Evolutionary conservation across 2,888 invertebrate species (phyloP), one percentile per base, ranked within the genome.

Genomic region (Blera fallax): DNA sequence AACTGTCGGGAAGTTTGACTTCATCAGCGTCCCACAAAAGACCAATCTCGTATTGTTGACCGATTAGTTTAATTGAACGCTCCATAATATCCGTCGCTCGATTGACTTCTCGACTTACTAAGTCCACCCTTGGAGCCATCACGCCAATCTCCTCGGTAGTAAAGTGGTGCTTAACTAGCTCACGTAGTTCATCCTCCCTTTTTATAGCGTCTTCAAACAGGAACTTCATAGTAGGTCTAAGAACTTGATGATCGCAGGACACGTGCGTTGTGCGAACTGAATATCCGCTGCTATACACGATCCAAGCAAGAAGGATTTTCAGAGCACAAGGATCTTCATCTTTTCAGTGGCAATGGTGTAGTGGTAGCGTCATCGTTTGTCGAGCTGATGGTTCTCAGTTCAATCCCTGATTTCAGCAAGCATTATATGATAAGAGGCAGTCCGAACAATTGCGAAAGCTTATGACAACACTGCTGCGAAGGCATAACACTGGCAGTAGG

Each of bases 1-100:
- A 77, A n/a, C 77, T 77, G 34, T 78, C 56, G 8, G 87, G 87
- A 27, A 62, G 43, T 14, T 14, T 32, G 11, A 45, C 11, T 5
- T 43, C 73, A 6, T 64, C 62, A 18, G 43, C 1, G 14, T 37
- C 11, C 24, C 14, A 45, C 4, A 45, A 27, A 10, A 64, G 29
- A 6, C 62, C 29, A 27, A 45, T 60, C 11, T 60, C 60, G 27
- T 43, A 43, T 32, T 32, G 14, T 11, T 32, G 29, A 1, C 54
- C 60, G 24, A 32, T 10, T 52, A 65, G 16, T 43, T 56, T 40
- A 27, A 24, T 14, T 37, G 54, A 16, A 54, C 65, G 27, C 43
- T 37, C 62, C 69, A 69, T 48, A 16, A 58, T 67, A 27, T 50
- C 40, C 14, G 52, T 32, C 27, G 21, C 27, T 21, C 29, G 37